A percentile compares a stretch with the other conserved stretches of the same genome.
These are phyloP conservation scores for Cheilosia urbana DNA, from an alignment of 2,888 invertebrate genomes.

Conservation along the genomic window DNA sequence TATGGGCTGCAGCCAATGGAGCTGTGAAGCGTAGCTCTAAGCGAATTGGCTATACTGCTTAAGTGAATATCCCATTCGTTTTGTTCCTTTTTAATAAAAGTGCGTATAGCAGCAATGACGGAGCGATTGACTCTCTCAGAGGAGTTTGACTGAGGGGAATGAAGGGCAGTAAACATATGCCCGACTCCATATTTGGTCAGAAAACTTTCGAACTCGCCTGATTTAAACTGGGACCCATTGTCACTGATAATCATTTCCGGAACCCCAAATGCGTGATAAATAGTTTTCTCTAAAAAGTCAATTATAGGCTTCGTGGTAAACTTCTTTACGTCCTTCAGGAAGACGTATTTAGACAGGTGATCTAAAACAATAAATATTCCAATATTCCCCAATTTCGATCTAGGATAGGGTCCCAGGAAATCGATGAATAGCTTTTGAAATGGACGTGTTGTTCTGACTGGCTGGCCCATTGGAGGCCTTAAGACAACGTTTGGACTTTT, in stretches of 20 bases:
- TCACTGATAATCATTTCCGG: constrained; percentile 76
- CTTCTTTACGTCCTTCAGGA: too few species aligned
- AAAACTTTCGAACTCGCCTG: too few species aligned
- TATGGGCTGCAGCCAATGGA: too few species aligned
- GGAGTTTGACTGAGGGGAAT: constrained; percentile 28
- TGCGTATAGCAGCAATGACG: not conserved
- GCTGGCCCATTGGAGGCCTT: not conserved
- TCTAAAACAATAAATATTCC: not conserved
- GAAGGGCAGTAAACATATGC: too few species aligned
- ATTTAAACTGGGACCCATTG: constrained; percentile 67
- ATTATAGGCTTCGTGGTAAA: not conserved
- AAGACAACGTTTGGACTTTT: not conserved
- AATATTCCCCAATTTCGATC: not conserved
- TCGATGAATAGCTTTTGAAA: constrained; percentile 2
- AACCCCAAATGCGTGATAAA: constrained; percentile 77
- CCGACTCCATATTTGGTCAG: too few species aligned
- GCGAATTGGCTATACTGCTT: too few species aligned
- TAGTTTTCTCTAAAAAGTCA: constrained; percentile 52
- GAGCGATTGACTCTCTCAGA: constrained; percentile 64
- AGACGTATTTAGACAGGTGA: not conserved
- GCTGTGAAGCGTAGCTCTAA: too few species aligned
- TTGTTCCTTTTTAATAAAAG: too few species aligned
- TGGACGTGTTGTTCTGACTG: not conserved
- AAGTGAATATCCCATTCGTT: too few species aligned
- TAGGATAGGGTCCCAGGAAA: not conserved